phyloP scores from a whole-genome alignment of 2,797 vertebrate species.

The Pristis pectinata region DNA sequence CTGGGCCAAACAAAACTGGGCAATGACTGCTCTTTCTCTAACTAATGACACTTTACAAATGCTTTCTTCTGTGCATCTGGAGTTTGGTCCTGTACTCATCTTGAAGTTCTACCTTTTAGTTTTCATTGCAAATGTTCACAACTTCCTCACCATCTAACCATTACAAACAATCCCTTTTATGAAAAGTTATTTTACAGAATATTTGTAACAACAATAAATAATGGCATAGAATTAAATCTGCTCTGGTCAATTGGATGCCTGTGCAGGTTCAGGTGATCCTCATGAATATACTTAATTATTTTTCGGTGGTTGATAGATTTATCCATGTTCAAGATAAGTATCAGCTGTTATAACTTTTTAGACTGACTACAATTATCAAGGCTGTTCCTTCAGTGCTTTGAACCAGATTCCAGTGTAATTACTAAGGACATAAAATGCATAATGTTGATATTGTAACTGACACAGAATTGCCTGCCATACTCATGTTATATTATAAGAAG shows the following conservation, averaged over 20 bases:
- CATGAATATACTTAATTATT: not conserved
- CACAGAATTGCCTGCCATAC: not conserved
- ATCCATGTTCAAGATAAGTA: not conserved
- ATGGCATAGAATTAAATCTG: not conserved
- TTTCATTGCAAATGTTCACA: not conserved
- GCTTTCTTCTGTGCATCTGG: not conserved
- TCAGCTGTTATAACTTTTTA: not conserved
- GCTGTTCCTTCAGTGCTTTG: not conserved
- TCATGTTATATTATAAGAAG: not conserved
- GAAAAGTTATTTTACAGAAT: not conserved
- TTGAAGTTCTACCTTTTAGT: not conserved
- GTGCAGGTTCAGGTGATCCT: not conserved
- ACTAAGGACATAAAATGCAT: not conserved
- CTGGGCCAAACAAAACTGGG: not conserved
- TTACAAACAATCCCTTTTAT: not conserved
- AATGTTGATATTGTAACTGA: conserved; percentile 6
- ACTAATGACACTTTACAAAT: not conserved
- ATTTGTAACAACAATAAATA: not conserved
- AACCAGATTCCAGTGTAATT: conserved; percentile 8
- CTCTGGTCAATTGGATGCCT: not conserved
- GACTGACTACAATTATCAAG: not conserved
- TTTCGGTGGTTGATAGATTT: not conserved
- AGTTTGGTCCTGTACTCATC: not conserved
- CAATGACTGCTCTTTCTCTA: not conserved
- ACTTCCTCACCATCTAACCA: not conserved